phyloP scores from a whole-genome alignment of 2,113 vertebrate genomes.

The Oncorhynchus mykiss region DNA sequence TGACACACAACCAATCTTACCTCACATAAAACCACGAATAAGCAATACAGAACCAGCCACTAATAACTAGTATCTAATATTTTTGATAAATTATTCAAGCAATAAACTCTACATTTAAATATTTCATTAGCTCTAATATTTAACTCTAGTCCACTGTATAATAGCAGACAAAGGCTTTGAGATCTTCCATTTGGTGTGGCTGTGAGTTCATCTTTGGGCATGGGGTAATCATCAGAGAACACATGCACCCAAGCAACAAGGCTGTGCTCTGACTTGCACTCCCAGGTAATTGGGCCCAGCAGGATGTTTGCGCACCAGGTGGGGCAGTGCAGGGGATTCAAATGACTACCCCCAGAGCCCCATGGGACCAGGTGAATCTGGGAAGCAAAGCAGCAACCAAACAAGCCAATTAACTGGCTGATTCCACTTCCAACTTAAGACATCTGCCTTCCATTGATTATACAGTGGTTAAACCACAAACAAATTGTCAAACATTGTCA shows the following conservation, averaged over 20 bases:
- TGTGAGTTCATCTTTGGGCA: not conserved
- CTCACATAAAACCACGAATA: too few relatives aligned
- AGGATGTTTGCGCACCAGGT: conserved; percentile 7
- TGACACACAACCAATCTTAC: too few relatives aligned
- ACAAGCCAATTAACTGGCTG: conserved; percentile 4
- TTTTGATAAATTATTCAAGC: too few relatives aligned
- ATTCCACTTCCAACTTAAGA: not conserved
- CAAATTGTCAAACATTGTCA: too few relatives aligned
- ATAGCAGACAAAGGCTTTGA: not conserved
- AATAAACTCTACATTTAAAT: not conserved
- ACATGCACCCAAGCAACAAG: not conserved
- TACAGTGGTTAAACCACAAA: not conserved
- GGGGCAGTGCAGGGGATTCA: conserved; percentile 1
- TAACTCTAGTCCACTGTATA: not conserved
- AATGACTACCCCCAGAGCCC: not conserved
- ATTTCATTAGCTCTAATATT: not conserved
- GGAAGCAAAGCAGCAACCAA: not conserved
- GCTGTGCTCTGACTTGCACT: conserved; percentile 2
- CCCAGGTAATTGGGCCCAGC: not conserved
- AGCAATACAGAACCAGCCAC: too few relatives aligned
- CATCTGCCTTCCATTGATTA: not conserved
- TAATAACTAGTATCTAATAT: too few relatives aligned
- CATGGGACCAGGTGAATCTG: not conserved
- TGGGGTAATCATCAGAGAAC: not conserved
- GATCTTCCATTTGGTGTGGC: not conserved